These are phyloP conservation scores for Salpingus planirostris DNA, from an alignment of 2,888 invertebrate species.

Conservation along the genomic window DNA sequence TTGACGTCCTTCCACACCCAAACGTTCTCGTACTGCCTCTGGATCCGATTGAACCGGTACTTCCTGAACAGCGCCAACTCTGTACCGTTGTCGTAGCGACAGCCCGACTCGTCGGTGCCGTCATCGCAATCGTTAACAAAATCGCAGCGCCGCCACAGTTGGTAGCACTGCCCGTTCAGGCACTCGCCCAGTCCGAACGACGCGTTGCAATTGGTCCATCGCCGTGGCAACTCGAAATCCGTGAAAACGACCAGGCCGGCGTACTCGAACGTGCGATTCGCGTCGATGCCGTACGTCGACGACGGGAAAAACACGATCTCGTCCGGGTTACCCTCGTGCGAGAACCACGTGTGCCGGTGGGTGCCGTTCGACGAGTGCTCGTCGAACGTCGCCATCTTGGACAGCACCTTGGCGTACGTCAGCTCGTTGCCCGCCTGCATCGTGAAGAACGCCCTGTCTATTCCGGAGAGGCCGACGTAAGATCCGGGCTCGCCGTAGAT, in stretches of 20 bases:
- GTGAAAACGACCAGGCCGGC: constrained; percentile 84
- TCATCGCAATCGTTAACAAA: constrained; percentile 64
- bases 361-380: constrained; percentile 73
- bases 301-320: constrained; percentile 80
- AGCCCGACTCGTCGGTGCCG: constrained; percentile 76
- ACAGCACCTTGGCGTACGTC: constrained; percentile 75
- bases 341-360: constrained; percentile 73
- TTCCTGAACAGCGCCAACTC: constrained; percentile 68
- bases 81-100: constrained; percentile 57
- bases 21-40: constrained; percentile 86
- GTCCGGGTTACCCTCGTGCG: constrained; percentile 77
- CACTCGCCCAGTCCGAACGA: constrained; percentile 71
- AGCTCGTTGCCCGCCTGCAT: constrained; percentile 92
- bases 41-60: constrained; percentile 77
- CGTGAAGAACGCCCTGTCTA: constrained; percentile 81
- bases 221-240: constrained; percentile 69
- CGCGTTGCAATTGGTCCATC: constrained; percentile 60
- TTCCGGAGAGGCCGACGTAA: constrained; percentile 84
- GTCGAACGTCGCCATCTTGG: constrained; percentile 82
- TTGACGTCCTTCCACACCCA: constrained; percentile 95
- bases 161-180: constrained; percentile 71
- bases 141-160: constrained; percentile 66
- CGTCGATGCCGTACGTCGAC: constrained; percentile 86
- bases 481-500: constrained; percentile 91
- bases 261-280: constrained; percentile 87